Conservation (phyloP, 2,888 invertebrate genomes). For the Agonopterix arenella region DNA sequence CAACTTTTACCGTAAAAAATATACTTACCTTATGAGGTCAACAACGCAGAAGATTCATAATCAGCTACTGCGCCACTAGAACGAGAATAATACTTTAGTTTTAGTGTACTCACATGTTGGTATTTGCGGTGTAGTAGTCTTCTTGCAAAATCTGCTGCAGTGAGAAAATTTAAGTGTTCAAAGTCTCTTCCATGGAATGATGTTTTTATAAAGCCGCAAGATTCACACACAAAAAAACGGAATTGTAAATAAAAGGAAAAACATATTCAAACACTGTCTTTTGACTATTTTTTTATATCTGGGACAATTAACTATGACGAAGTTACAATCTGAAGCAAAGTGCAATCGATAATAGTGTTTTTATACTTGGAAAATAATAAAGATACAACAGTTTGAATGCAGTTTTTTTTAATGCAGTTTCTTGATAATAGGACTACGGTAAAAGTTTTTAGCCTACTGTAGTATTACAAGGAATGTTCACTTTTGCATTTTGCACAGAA, state of each 20-base stretch:
- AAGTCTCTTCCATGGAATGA: too few species aligned
- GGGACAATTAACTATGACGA: not conserved
- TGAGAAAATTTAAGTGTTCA: too few species aligned
- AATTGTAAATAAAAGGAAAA: too few species aligned
- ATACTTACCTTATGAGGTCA: not conserved
- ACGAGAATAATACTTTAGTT: too few species aligned
- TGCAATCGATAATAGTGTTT: slow-evolving; percentile 3
- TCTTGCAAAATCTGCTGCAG: too few species aligned
- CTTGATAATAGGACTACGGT: not conserved
- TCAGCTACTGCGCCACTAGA: too few species aligned
- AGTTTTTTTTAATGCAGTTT: not conserved
- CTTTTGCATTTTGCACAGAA: not conserved
- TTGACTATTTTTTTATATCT: too few species aligned
- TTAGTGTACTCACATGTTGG: too few species aligned
- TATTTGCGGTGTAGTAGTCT: too few species aligned
- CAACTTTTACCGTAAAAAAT: not conserved
- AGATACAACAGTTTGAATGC: not conserved
- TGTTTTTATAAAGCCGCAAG: too few species aligned
- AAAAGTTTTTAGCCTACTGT: not conserved
- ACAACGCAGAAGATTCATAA: not conserved
- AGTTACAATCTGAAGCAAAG: not conserved
- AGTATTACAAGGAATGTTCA: not conserved
- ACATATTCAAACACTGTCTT: too few species aligned
- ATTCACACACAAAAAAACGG: too few species aligned
- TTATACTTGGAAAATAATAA: slow-evolving; percentile 1